Conservation (phyloP, 2,113 vertebrate species). For the Ptilorrhoa leucosticta region DNA sequence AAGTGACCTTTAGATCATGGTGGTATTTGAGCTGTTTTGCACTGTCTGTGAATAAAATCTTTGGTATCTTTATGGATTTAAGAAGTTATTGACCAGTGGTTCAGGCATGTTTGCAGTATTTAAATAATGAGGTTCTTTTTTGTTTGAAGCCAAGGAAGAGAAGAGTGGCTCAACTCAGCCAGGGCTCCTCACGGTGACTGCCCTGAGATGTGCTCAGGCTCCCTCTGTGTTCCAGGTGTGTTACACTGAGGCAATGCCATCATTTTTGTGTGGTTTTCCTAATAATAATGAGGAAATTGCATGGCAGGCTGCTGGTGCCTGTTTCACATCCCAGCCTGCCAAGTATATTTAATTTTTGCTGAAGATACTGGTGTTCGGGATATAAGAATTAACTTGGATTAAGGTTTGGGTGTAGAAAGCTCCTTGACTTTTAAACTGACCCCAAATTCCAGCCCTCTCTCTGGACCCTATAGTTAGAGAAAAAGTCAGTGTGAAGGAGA, state of each 20-base stretch:
- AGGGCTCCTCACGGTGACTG: not conserved
- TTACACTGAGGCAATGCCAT: not conserved
- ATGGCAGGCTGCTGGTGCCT: not conserved
- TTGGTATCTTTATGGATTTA: not conserved
- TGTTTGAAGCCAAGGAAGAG: not conserved
- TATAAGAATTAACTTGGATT: not conserved
- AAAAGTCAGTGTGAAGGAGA: not conserved
- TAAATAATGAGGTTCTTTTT: not conserved
- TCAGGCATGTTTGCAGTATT: not conserved
- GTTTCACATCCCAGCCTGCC: not conserved
- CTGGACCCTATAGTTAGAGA: not conserved
- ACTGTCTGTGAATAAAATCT: not conserved
- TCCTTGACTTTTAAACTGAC: not conserved
- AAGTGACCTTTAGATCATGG: not conserved
- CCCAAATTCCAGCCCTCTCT: not conserved
- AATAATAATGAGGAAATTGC: not conserved
- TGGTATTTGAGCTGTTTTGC: not conserved
- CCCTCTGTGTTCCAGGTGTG: not conserved
- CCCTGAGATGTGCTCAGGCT: not conserved
- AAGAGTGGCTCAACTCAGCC: not conserved
- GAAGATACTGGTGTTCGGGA: not conserved
- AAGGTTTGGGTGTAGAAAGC: not conserved
- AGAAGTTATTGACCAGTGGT: not conserved
- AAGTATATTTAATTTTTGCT: not conserved
- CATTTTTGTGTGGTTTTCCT: not conserved